Base-by-base conservation (phyloP, 2,888 invertebrate species). In the Meteorus colon region DNA sequence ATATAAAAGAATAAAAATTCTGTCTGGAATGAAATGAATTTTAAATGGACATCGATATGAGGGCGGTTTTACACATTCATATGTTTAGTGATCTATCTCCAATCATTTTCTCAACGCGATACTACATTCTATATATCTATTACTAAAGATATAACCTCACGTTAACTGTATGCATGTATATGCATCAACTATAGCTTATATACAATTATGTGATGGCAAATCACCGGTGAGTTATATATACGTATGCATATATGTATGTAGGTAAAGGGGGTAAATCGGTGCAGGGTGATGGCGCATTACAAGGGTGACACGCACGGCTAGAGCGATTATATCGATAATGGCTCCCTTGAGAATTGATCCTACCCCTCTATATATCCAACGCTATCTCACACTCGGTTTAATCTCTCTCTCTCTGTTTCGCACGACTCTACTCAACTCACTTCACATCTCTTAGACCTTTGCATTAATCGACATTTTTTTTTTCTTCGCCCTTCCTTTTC, bases 301-400 rank as follows among this genome's bases (percentile, higher is more conserved):
- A 75, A 69, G 86, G 85, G 82, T 82, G 82, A 84, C 85, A 84
- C 83, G 82, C 82, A 82, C 79, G 79, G 68, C 77, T 79, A 75
- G 77, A 79, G 71, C 82, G 86, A 86, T 85, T 83, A 83, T 82
- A 84, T 84, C 82, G 84, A 83, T 83, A 84, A 85, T 83, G 74
- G 79, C 77, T 79, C 81, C 80, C 84, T 73, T 62, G 83, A 77
- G 81, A 70, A 83, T 83, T 79, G 81, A 82, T 81, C 81, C 74
- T 60, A 77, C 71, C 69, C 14, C 75, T 59, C 51, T 62, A 45
- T 68, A 27, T 59, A 77, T 48, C 67, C 19, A 55, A 70, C 31
- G 48, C 67, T 60, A 62, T 24, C 65, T 59, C 55, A 71, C 65
- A 74, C 74, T 78, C 59, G 59, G 72, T 48, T 48, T 48, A n/a